Base-by-base conservation (phyloP, 2,888 invertebrate genomes). In the Drosophila monieri region DNA sequence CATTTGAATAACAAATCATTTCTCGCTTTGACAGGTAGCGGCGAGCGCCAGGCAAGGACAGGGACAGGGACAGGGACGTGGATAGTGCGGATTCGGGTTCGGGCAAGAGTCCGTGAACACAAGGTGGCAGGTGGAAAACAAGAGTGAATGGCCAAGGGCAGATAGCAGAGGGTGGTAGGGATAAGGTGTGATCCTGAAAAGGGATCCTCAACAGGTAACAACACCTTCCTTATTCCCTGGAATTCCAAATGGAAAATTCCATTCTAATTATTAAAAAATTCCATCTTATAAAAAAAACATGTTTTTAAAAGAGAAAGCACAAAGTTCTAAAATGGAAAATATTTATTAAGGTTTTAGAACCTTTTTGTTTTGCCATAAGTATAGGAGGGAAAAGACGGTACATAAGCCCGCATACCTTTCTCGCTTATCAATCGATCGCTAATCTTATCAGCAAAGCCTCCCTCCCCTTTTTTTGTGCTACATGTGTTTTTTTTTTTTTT, bases 1-100 rank as follows among this genome's bases (percentile, higher is more conserved):
- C 80, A 78, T 81, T 81, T 85, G 53, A 85, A 81, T 85, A 85
- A 85, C 81, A 81, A 81, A 81, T 85, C 68, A 76, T 62, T 62
- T 61, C 15, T 37, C 32, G 47, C 58, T 41, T 27, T 61, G 68
- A 70, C 69, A 68, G 69, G 68, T 70, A 69, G 27, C 6, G 69
- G 25, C 6, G 68, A 54, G 68, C 68, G 57, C 60, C 54, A 39
- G 57, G 43, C 67, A 67, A 68, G 67, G 67, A 66, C 67, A 66
- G 66, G 66, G 57, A 57, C 65, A 58, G 35, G 15, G 27, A 46
- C 18, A 23, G 49, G 37, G 30, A 27, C 43, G 43, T 15, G 12
- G 73, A 51, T 27, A 27, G 27, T 27, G 9, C 32, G 21, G 51
- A 37, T 21, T 48, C 41, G 27, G 30, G 47, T 66, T 18, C 56